Evolutionary conservation across 2,888 invertebrate species (phyloP), one percentile per base, ranked within the genome.

Genomic region (Andricus quercusramuli): DNA sequence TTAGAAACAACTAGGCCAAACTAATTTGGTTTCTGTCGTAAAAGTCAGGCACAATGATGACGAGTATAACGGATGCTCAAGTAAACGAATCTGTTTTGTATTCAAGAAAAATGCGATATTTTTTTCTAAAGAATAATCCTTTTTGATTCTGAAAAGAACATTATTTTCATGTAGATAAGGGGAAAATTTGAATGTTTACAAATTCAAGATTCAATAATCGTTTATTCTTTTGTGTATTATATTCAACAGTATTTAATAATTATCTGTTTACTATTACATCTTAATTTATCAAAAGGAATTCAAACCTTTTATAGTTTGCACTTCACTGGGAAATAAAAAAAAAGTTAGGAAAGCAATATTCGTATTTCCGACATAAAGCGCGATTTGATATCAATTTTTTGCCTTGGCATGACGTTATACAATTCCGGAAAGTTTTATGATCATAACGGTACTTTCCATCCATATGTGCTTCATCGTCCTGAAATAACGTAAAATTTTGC

Each of bases 1-100:
- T 51, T 11, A 59, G n/a, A 22, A 3, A 51, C 51, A 70, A 51
- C 70, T 51, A 29, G 70, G 51, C 20, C 51, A 70, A 70, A 70
- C 51, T 70, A 29, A 29, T 20, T 32, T 15, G 25, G 47, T 17
- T 29, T 29, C 25, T 51, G 25, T 70, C 51, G 11, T 74, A 74
- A 74, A 74, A 56, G 32, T 62, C 4, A 62, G 3, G 5, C 15
- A 22, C 11, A 25, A 56, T 56, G 15, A 62, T 62, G 11, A 62
- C 32, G 13, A 6, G 13, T 25, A 22, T 62, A 56, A 56, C 41
- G 2, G 20, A 25, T 25, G 25, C 11, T 0, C 22, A 25, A 62
- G 62, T 62, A 3, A 62, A 25, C 2, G 11, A 25, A 25, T 13
- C 32, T 44, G 44, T 44, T 13, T 44, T 44, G 44, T 44, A 44